Conservation (phyloP, 2,113 vertebrate genomes). For the Lasiurus cinereus region DNA sequence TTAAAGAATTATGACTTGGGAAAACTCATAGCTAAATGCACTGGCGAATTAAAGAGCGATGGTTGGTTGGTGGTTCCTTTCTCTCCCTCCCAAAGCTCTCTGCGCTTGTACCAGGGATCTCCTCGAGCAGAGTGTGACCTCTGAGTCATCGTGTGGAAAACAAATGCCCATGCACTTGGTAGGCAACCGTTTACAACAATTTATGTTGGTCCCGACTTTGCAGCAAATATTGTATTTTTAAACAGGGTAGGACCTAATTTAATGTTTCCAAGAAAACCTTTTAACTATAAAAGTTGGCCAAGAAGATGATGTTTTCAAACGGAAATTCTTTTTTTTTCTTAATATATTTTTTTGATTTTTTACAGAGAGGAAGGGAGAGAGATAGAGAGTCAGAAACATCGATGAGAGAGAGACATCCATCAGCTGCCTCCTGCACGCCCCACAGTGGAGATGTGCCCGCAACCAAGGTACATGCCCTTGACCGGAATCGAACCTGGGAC, state of each 20-base stretch:
- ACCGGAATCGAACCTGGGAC: too few species aligned
- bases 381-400: too few species aligned
- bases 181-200: neutral
- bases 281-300: neutral
- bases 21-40: slow-evolving; percentile 18
- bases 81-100: neutral
- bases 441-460: too few species aligned
- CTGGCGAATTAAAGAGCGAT: slow-evolving; percentile 52
- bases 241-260: neutral
- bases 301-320: slow-evolving; percentile 22
- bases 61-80: neutral
- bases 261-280: neutral
- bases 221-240: neutral
- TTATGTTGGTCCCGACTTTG: neutral
- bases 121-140: slow-evolving; percentile 32
- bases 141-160: slow-evolving; percentile 24
- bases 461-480: too few species aligned
- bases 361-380: too few species aligned
- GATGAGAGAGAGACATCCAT: too few species aligned
- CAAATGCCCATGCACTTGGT: neutral
- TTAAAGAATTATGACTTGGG: neutral
- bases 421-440: too few species aligned
- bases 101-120: slow-evolving; percentile 11
- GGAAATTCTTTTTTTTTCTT: neutral
- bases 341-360: too few species aligned